Evolutionary conservation across 2,797 vertebrate species (phyloP), one percentile per base, ranked within the genome.

Genomic region (Sebastes kiyomatsui): DNA sequence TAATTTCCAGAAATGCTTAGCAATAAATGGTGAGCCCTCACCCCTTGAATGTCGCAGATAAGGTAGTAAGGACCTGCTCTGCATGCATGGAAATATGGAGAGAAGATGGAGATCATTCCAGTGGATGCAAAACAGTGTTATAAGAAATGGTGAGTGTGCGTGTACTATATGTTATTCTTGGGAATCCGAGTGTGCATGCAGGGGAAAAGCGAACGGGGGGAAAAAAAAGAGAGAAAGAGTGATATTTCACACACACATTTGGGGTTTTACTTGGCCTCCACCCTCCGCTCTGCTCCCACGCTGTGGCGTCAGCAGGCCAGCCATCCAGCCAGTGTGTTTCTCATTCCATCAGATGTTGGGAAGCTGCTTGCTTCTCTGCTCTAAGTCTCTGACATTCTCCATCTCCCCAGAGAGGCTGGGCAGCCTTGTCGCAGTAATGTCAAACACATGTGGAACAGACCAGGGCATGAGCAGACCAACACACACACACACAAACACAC

Each of bases 281-380:
- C 90, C 88, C 91, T 90, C 67, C 12, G 67, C 91, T 89, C 82
- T 72, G 94, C 92, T 96, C 94, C 93, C 93, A 95, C 93, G 92
- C 93, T 94, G 93, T 93, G 93, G 92, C 84, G 87, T 92, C 92
- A 93, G 90, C 82, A 46, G 89, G 69, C 90, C 89, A 77, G 87
- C 84, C 89, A 84, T 83, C 70, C 80, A 84, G 66, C n/a, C 54
- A 91, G 90, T 92, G 90, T 94, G 95, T 95, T 95, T 95, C 94
- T 95, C 94, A 93, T 95, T 95, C 92, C 91, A 90, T 95, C 95
- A 96, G 94, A 96, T 96, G 96, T 96, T 96, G 95, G 93, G 94
- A 94, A 95, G 93, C 94, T 86, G 93, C 92, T 90, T 75, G 73
- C 84, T 88, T 93, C 87, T 85, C 80, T 8, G 80, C 81, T 94